Evolutionary conservation across 2,797 vertebrate genomes (phyloP), one percentile per base, ranked within the genome.

Genomic region (Hylomyscus alleni): DNA sequence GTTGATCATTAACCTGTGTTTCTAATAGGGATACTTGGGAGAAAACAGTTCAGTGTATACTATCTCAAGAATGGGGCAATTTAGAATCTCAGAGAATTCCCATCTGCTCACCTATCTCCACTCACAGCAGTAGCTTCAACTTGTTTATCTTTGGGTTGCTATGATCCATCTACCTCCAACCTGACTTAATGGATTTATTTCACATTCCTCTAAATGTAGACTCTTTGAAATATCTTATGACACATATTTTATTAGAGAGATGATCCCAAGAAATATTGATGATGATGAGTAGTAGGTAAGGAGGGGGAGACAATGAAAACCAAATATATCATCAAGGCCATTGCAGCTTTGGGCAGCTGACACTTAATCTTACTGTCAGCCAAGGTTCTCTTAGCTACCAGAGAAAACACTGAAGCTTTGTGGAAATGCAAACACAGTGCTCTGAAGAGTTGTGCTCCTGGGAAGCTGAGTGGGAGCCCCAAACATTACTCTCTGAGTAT

Each of bases 231-330:
- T 3, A 88, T 29, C 13, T 26, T 17, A 37, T 34, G 34, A 50
- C 67, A 73, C 0, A 15, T 31, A 31, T 56, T 73, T 88, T 44
- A 58, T 22, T 89, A 31, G 86, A 24, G 54, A 44, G 86, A 14
- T 44, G 37, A 88, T 44, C n/a, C 52, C 54, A 89, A 22, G 56
- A 91, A 93, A 89, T 81, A 47, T 50, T 84, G 47, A 62, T 88
- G 58, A 92, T 12, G 1, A 40, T 75, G 8, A 75, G 44, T 20
- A 75, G 44, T 20, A 50, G 19, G 34, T 1, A 60, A 40, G 10
- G 19, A 90, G 91, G 34, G n/a, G 29, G 90, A 88, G 65, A n/a
- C 11, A 83, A 69, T 5, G n/a, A 84, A 89, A 47, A 47, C n/a
- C 34, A 58, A 44, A 50, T 37, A 14, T 60, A 1, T 80, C 40